A percentile compares a stretch with the other conserved stretches of the same genome.
Conservation (phyloP, 2,888 invertebrate species). For the Lysandra bellargus region DNA sequence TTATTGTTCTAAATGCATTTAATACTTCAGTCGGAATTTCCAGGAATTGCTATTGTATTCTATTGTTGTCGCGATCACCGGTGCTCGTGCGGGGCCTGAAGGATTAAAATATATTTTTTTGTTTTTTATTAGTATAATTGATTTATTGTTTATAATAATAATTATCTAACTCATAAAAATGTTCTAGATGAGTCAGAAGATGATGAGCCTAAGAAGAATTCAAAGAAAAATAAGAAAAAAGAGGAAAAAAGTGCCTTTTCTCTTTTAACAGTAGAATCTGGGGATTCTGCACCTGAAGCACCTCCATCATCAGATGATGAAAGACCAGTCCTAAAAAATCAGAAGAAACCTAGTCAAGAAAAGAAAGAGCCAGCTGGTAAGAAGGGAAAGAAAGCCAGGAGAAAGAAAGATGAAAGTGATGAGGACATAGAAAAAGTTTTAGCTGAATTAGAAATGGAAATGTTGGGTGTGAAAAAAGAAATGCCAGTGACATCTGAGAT, state of each 20-base stretch:
- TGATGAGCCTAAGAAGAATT: conserved; percentile 69
- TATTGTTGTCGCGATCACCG: too few species aligned
- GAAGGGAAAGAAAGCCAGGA: conserved; percentile 86
- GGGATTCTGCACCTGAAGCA: conserved; percentile 68
- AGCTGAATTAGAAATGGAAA: conserved; percentile 91
- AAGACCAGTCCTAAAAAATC: conserved; percentile 58
- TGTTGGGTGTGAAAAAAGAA: conserved; percentile 83
- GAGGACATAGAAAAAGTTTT: conserved; percentile 91
- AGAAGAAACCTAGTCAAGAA: conserved; percentile 62
- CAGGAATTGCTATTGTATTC: too few species aligned
- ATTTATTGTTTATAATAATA: not conserved
- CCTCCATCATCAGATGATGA: conserved; percentile 74
- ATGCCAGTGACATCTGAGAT: conserved; percentile 61
- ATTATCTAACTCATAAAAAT: not conserved
- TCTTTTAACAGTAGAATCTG: conserved; percentile 83
- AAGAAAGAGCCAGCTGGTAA: conserved; percentile 80
- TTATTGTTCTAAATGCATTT: too few species aligned
- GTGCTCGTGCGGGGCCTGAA: too few species aligned
- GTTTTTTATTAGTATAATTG: too few species aligned
- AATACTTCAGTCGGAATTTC: too few species aligned
- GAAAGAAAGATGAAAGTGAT: conserved; percentile 88
- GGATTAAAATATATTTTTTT: too few species aligned
- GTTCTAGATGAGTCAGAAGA: conserved; percentile 67
- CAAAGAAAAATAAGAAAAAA: conserved; percentile 67
- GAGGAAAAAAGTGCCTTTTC: conserved; percentile 83